Conservation (phyloP, 2,888 invertebrate species). For the Stenoptilia bipunctidactyla region DNA sequence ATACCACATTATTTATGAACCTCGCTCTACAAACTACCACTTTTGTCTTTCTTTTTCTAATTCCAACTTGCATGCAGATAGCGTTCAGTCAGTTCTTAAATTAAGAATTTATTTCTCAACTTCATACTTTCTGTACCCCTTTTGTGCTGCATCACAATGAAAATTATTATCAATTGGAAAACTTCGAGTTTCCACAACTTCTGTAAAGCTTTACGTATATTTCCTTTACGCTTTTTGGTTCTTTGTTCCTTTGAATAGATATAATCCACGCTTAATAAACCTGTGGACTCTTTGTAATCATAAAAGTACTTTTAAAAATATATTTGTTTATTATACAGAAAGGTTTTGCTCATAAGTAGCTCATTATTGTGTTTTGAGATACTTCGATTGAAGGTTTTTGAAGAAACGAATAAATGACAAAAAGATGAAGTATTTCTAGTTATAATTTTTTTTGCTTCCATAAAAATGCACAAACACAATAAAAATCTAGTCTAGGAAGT, state of each 20-base stretch:
- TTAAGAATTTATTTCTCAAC: conserved; percentile 66
- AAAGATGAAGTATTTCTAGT: too few relatives aligned
- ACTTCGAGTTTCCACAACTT: conserved; percentile 53
- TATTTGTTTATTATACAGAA: too few relatives aligned
- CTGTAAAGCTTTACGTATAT: conserved; percentile 50
- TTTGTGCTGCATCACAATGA: conserved; percentile 64
- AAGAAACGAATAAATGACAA: too few relatives aligned
- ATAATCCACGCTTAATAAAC: background rate
- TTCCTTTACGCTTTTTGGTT: conserved; percentile 45
- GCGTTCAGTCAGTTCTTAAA: conserved; percentile 62
- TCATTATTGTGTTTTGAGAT: too few relatives aligned
- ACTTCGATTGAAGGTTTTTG: too few relatives aligned
- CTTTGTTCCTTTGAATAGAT: conserved; percentile 23
- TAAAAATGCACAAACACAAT: too few relatives aligned
- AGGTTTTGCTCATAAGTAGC: too few relatives aligned
- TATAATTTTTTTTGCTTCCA: too few relatives aligned
- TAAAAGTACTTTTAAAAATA: too few relatives aligned
- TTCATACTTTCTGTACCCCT: conserved; percentile 58
- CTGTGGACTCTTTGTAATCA: conserved; percentile 17
- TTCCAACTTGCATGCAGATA: conserved; percentile 59
- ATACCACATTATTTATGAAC: too few relatives aligned
- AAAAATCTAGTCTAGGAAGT: too few relatives aligned
- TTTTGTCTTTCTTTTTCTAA: conserved; percentile 57
- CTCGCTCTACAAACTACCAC: too few relatives aligned
- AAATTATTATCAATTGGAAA: conserved; percentile 67